These are phyloP conservation scores for Trichechus manatus DNA, from an alignment of 2,113 vertebrate species.

Conservation along the genomic window DNA sequence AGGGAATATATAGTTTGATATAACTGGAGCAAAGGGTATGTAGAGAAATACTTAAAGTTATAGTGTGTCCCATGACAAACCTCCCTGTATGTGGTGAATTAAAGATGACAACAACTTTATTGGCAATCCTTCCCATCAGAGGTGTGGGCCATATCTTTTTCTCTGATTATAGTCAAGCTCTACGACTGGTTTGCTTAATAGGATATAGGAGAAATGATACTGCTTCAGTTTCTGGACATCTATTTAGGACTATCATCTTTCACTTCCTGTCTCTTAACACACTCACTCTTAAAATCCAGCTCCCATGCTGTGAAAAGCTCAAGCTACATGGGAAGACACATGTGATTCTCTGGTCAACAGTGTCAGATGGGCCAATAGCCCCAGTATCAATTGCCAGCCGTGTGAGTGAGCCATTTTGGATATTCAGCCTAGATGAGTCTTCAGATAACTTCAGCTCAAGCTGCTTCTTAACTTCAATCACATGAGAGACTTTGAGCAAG, in stretches of 20 bases:
- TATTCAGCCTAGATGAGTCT: no score
- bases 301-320: background rate
- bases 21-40: background rate
- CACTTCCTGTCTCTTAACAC: background rate
- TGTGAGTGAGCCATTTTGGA: background rate
- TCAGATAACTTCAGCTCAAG: background rate
- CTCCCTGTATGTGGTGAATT: background rate
- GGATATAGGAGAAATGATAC: background rate
- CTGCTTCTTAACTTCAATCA: background rate
- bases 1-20: background rate
- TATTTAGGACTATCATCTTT: background rate
- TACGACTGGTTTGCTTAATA: background rate
- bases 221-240: background rate
- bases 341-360: background rate
- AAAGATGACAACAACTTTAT: background rate
- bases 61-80: background rate
- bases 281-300: background rate
- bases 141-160: background rate
- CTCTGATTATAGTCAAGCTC: background rate
- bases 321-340: background rate
- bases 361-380: background rate
- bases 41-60: background rate
- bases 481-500: background rate
- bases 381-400: background rate
- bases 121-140: background rate